These are phyloP conservation scores for Dendrophyllia cribrosa DNA, from an alignment of 64 coral and sea anemone species.

Conservation along the genomic window DNA sequence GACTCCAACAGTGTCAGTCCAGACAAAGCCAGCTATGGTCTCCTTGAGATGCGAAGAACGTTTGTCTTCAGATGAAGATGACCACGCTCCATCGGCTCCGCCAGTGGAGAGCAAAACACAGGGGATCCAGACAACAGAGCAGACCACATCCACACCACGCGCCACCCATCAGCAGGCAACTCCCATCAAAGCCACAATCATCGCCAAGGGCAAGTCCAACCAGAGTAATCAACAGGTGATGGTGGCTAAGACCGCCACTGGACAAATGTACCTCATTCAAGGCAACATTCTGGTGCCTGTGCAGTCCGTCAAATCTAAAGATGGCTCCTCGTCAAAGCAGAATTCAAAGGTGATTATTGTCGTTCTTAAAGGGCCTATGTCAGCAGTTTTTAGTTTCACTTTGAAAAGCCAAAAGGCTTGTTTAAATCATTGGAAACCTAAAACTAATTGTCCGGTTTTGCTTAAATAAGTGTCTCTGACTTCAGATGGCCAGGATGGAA, in stretches of 20 bases:
- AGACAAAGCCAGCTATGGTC: neutral
- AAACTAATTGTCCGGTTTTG: too few species aligned
- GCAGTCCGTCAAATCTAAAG: slow-evolving; percentile 60
- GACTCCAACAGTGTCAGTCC: neutral
- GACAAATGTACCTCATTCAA: slow-evolving; percentile 97
- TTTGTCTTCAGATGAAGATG: slow-evolving; percentile 12
- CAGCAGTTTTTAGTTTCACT: too few species aligned
- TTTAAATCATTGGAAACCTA: too few species aligned
- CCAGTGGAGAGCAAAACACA: neutral
- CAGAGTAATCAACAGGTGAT: slow-evolving; percentile 88
- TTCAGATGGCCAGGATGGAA: too few species aligned
- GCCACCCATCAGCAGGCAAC: slow-evolving; percentile 39
- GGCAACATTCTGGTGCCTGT: slow-evolving; percentile 91
- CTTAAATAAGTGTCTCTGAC: too few species aligned
- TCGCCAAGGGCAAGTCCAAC: slow-evolving; percentile 88
- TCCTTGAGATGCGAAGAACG: slow-evolving; percentile 13
- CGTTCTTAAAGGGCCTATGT: too few species aligned
- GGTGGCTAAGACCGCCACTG: slow-evolving; percentile 84
- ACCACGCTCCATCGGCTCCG: neutral
- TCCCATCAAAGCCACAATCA: slow-evolving; percentile 87
- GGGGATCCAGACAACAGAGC: slow-evolving; percentile 12
- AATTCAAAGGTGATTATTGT: slow-evolving; percentile 26
- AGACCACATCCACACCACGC: neutral
- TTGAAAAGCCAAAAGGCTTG: too few species aligned
- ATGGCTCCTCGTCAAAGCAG: neutral